Evolutionary conservation across 1,140 invertebrate species (phyloP), one percentile per base, ranked within the genome.

Genomic region (Drosophila mayri): DNA sequence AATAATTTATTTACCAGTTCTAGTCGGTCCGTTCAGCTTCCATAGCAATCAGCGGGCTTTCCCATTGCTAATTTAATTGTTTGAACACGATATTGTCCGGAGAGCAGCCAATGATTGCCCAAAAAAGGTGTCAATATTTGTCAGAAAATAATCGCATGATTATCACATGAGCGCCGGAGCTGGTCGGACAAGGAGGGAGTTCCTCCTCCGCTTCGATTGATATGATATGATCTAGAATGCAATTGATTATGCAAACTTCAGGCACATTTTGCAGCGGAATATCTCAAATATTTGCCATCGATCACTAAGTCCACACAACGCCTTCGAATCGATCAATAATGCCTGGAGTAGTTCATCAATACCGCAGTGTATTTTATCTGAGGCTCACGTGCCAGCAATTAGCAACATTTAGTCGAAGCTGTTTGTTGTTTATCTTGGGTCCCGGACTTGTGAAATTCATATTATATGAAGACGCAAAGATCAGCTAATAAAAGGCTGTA

Each of bases 111-210:
- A 72, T 60, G 20, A 60, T 72, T 30, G 54, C 67, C 38, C 54
- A 59, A 57, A 63, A 63, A 75, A 86, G 54, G 82, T 86, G 82
- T 47, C 77, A 86, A 82, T 82, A 57, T 64, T 41, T 22, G 22
- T 12, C 70, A 62, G 44, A 40, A 35, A 57, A 37, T 65, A 76
- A 66, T 76, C 73, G 61, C 57, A 81, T 85, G 82, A 62, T 52
- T 72, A 74, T 65, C 68, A 65, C 67, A 81, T 81, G 67, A 62
- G 77, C 58, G 30, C 35, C 35, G 38, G 32, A 55, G 52, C 12
- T 37, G 28, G 37, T 18, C 22, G 28, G 14, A 58, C 25, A 30
- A 30, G 28, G 28, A 65, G 25, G 25, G 25, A 25, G 25, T 25
- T 25, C 25, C 70, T 44, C 55, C 65, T 44, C 47, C 14, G 35